These are phyloP conservation scores for Diadegma fenestrale DNA, from an alignment of 2,888 invertebrate genomes.

Conservation along the genomic window DNA sequence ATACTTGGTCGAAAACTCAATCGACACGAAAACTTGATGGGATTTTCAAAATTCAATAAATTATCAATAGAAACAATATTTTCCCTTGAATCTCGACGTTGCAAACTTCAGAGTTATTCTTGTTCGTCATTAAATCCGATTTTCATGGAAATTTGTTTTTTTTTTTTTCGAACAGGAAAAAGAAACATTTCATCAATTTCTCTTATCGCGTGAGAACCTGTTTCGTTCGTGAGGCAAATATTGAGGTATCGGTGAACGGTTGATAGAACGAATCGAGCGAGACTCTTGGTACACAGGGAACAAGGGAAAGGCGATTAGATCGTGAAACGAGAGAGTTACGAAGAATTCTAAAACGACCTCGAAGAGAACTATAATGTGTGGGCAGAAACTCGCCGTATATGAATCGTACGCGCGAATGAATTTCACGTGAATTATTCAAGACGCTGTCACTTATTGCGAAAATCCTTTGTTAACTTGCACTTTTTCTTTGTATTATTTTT, in stretches of 20 bases:
- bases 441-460: slow-evolving; percentile 13
- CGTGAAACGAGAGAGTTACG: slow-evolving; percentile 54
- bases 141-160: too few species aligned
- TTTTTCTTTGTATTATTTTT: neutral
- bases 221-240: neutral
- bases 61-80: too few species aligned
- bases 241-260: slow-evolving; percentile 13
- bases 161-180: too few species aligned
- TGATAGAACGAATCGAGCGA: slow-evolving; percentile 18
- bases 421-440: slow-evolving; percentile 30
- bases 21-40: too few species aligned
- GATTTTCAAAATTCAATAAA: neutral
- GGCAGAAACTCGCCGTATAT: slow-evolving; percentile 39
- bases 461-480: neutral
- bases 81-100: too few species aligned
- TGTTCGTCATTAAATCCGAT: too few species aligned
- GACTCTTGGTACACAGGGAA: slow-evolving; percentile 22
- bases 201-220: neutral
- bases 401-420: slow-evolving; percentile 33
- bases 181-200: too few species aligned
- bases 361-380: slow-evolving; percentile 35
- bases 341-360: slow-evolving; percentile 55
- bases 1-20: too few species aligned
- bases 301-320: slow-evolving; percentile 54
- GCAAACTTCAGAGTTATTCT: too few species aligned